phyloP scores from a whole-genome alignment of 2,888 invertebrate genomes.

The Pterostichus madidus region DNA sequence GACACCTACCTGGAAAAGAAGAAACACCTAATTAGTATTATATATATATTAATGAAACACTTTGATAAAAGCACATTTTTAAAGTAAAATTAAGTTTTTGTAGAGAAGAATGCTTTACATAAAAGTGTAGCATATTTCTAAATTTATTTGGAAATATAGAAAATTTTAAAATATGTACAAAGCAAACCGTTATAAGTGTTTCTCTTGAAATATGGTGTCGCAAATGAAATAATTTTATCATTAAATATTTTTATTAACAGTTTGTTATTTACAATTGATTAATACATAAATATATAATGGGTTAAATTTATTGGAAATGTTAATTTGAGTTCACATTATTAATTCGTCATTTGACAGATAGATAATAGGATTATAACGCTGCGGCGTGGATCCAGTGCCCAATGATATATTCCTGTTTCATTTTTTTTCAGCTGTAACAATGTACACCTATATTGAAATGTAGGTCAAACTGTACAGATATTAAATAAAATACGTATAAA shows the following conservation, averaged over 20 bases:
- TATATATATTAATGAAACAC: too few relatives aligned
- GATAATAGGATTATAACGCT: slow-evolving; percentile 43
- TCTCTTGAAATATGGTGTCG: background rate
- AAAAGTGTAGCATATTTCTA: too few relatives aligned
- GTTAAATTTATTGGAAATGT: slow-evolving; percentile 37
- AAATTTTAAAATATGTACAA: too few relatives aligned
- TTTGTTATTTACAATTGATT: slow-evolving; percentile 39
- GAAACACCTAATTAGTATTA: too few relatives aligned
- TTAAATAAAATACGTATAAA: slow-evolving; percentile 42
- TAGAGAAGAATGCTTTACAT: too few relatives aligned
- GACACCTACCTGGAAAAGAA: too few relatives aligned
- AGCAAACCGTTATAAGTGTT: too few relatives aligned
- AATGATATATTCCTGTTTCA: slow-evolving; percentile 31
- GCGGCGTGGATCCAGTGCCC: background rate
- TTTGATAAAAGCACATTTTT: too few relatives aligned
- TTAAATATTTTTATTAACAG: slow-evolving; percentile 28
- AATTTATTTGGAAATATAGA: too few relatives aligned
- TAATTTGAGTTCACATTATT: slow-evolving; percentile 43
- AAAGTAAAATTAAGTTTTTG: too few relatives aligned
- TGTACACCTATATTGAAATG: background rate
- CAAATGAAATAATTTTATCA: slow-evolving; percentile 17
- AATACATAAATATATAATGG: slow-evolving; percentile 39
- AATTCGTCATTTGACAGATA: slow-evolving; percentile 48
- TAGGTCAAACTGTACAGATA: slow-evolving; percentile 22
- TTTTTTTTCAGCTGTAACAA: slow-evolving; percentile 31